Evolutionary conservation across 2,113 vertebrate genomes (phyloP), one percentile per base, ranked within the genome.

Genomic region (Psilopogon haemacephalus): DNA sequence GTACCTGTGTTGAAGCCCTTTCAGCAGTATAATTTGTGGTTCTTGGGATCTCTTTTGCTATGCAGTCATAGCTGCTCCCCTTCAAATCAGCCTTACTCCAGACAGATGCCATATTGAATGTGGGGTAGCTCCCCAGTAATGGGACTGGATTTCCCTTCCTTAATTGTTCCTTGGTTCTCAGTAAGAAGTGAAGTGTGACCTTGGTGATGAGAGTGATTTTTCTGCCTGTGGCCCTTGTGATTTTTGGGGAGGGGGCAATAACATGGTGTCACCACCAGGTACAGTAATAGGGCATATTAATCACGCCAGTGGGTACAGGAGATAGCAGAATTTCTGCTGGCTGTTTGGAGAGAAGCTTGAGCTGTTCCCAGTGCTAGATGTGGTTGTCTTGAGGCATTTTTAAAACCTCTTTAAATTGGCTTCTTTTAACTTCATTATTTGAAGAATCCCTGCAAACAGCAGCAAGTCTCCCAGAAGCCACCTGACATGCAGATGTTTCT

Each of bases 401-500:
- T 33, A 72, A 81, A 93, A 42, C 12, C 15, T 71, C 46, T 78
- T 81, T 38, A 72, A 83, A 80, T 93, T 17, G 35, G 30, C 37
- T 78, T 50, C 77, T 75, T 93, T 94, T 63, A 81, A 69, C 60
- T 86, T 74, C 76, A 38, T 59, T 78, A 46, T 86, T 91, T 78
- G 76, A 91, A 83, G 74, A 86, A 76, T 67, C 76, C 28, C 50
- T 83, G 59, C 59, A 62, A 33, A 55, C 60, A 63, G 69, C 70
- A 79, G 60, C 28, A 62, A 71, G 30, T 65, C 72, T 83, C 50
- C 52, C 52, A 38, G 56, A 75, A 84, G 73, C 59, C 85, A 83
- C 89, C 84, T 89, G 89, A 94, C 3, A 2, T 70, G 79, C 92
- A 95, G 88, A 90, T 94, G 93, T 88, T 87, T 59, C 50, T 84